Base-by-base conservation (phyloP, 2,113 vertebrate genomes). In the Siniperca knerii region DNA sequence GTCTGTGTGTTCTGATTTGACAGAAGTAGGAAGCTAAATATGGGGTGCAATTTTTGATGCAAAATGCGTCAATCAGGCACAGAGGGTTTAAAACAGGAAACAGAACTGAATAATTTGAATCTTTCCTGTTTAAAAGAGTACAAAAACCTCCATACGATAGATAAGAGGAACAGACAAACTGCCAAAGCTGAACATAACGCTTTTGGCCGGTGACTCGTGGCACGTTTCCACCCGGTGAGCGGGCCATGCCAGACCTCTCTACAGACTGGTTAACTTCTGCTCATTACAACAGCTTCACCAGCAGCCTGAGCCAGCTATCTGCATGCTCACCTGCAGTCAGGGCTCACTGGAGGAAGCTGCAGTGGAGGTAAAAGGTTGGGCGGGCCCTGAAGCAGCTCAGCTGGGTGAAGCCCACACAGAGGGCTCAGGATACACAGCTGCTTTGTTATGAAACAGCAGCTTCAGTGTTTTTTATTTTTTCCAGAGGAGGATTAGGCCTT, bases 401-500 rank as follows among this genome's bases (percentile, higher is more conserved):
- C 73, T 20, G 64, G 40, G 67, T 1, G 54, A 76, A 23, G 42
- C 69, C 55, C 54, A 73, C 81, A 79, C 52, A 20, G 3, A 60
- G 1, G 16, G 25, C 44, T 60, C 44, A 67, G 76, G 57, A 57
- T 55, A 66, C 73, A 42, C 85, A 86, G 67, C 60, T 81, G 85
- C 77, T 89, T 82, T 79, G 87, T 88, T 88, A 90, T 81, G 81
- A 91, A 86, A 89, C 60, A 62, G 85, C 87, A 81, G 87, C 66
- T 77, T 79, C 8, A 37, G 44, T 40, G 57, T 9, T 50, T 76
- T 29, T 61, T 4, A 0, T 42, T 82, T 88, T 75, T 21, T 6
- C 54, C 54, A 73, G 8, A 1, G 4, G 77, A 79, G 87, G 84
- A 82, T 89, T 85, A 90, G 52, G 8, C 23, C 70, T 88, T 89